Evolutionary conservation across 2,888 invertebrate species (phyloP).

Genomic region (Podabrus alpinus): DNA sequence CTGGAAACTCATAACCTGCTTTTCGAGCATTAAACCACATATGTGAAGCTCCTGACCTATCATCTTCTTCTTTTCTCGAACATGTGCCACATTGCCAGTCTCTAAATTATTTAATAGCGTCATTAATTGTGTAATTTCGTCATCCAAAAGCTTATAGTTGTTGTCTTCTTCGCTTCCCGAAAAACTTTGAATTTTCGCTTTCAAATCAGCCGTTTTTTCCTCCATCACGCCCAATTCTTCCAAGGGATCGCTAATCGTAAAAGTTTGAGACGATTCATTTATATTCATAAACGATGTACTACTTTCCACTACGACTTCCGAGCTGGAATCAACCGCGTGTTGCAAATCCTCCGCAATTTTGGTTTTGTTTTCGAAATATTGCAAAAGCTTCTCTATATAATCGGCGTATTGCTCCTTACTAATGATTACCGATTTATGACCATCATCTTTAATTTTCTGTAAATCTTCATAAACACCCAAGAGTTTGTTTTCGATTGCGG

Average conservation of each 20-base stretch:
- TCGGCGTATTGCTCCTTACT: constrained; percentile 24
- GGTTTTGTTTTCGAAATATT: constrained; percentile 28
- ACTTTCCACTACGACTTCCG: not conserved
- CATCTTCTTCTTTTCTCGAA: not conserved
- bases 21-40: not conserved
- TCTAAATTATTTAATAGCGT: not conserved
- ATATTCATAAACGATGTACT: not conserved
- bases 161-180: not conserved
- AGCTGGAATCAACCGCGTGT: not conserved
- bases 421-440: constrained; percentile 9
- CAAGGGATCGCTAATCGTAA: not conserved
- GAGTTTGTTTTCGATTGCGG: constrained; percentile 24
- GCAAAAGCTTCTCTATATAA: constrained; percentile 23
- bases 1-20: constrained; percentile 7
- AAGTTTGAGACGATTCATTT: not conserved
- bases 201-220: not conserved
- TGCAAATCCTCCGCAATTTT: not conserved
- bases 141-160: not conserved
- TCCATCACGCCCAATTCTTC: not conserved
- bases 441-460: constrained; percentile 13
- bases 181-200: not conserved
- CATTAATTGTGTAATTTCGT: not conserved
- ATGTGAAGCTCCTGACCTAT: not conserved
- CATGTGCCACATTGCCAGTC: not conserved
- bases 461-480: constrained; percentile 11